Percentiles rank a stretch among this genome's conserved stretches.
phyloP scores from a whole-genome alignment of 1,140 invertebrate genomes.

The Potamilus streckersoni region DNA sequence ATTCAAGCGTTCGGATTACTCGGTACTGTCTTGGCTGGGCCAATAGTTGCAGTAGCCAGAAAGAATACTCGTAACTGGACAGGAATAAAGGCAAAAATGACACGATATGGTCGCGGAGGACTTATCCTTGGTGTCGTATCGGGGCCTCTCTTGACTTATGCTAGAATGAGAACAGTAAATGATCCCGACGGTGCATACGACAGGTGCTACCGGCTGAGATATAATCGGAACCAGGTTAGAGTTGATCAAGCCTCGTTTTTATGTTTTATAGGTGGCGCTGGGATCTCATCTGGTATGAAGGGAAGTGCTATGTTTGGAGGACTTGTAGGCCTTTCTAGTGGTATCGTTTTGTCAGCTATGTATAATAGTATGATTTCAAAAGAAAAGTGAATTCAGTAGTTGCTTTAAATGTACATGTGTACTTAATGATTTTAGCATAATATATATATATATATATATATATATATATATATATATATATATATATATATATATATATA shows the following conservation, averaged over 20 bases:
- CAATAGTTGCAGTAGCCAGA: constrained; percentile 13
- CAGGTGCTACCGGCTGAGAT: constrained; percentile 32
- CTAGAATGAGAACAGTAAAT: constrained; percentile 21
- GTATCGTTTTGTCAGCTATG: constrained; percentile 11
- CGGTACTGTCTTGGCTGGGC: constrained; percentile 24
- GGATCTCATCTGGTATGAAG: constrained; percentile 4
- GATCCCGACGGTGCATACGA: constrained; percentile 29
- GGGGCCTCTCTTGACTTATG: constrained; percentile 19
- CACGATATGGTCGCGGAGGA: constrained; percentile 18
- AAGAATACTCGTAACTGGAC: constrained; percentile 28
- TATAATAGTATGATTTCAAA: constrained; percentile 18
- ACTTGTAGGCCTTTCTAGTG: constrained; percentile 23
- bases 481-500: no score
- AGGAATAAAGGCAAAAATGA: constrained; percentile 25
- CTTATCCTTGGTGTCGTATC: constrained; percentile 19
- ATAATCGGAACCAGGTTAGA: constrained; percentile 25
- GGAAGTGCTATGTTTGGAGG: constrained; percentile 29
- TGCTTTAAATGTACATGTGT: no score
- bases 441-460: no score
- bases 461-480: no score
- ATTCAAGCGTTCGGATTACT: constrained; percentile 30
- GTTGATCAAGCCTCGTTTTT: constrained; percentile 24
- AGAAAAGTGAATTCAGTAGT: background rate
- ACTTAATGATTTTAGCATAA: no score
- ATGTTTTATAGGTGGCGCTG: constrained; percentile 15